Base-by-base conservation (phyloP, 30 jellyfish, hydroid and myxozoan species). In the Catostylus mosaicus region DNA sequence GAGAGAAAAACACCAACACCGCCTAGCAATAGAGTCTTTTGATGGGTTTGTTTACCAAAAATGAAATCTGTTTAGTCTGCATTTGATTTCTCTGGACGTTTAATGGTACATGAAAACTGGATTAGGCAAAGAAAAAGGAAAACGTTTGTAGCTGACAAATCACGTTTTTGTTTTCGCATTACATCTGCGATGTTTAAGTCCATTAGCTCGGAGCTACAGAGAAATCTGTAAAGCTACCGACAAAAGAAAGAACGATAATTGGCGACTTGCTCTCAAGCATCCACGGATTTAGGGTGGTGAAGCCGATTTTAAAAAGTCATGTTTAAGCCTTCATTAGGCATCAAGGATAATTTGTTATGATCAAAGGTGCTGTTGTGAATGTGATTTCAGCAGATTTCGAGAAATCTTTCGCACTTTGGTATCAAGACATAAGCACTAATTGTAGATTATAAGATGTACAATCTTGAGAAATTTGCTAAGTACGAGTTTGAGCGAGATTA, bases 211-310 rank as follows among this genome's bases (percentile, higher is more conserved):
- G 50, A 82, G 75, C 81, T 82, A 68, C 69, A 69, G 92, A 82
- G 86, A 70, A 82, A 82, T 82, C 92, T 68, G 82, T 73, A 82
- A 82, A 82, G 92, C 76, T 29, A 34, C 92, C 92, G 92, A 82
- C 92, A 69, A 70, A 65, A 47, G 85, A 40, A 57, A 68, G 71
- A 74, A 54, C 54, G 74, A 51, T 82, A 82, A 82, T 82, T 82
- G 92, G 92, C 92, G 92, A 82, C 92, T 82, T 68, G 79, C 37
- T 38, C 64, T n/a, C 57, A 68, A 48, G 71, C 78, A 57, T 35
- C 88, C 77, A 50, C 59, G 71, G 68, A 77, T 77, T 77, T 51
- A 59, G 62, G 14, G 31, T 50, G 88, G 78, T 76, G 60, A 60
- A 77, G 78, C 78, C 88, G 76, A 59, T 57, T 77, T 30, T 31